phyloP scores from a whole-genome alignment of 2,797 vertebrate genomes.

The Poeciliopsis gracilis region DNA sequence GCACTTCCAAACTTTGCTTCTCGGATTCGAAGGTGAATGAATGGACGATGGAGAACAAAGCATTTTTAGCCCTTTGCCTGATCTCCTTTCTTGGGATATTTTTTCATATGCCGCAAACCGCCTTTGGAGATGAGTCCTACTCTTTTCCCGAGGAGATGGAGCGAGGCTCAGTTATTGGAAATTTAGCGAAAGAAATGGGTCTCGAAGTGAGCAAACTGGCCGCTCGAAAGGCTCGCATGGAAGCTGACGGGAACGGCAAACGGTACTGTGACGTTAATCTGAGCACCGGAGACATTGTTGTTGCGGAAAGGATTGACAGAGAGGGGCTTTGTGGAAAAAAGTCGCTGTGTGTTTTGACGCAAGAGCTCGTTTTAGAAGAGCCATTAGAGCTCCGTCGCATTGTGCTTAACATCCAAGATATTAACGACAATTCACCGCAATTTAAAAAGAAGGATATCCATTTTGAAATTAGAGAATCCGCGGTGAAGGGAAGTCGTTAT shows the following conservation, averaged over 20 bases:
- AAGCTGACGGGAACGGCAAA: constrained; percentile 18
- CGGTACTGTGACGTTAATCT: constrained; percentile 43
- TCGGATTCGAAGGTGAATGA: too few species aligned
- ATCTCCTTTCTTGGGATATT: not conserved
- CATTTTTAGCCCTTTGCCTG: not conserved
- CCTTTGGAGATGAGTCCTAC: constrained; percentile 43
- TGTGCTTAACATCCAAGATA: constrained; percentile 68
- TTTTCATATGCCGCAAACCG: not conserved
- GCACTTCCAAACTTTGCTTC: not conserved
- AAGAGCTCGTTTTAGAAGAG: constrained; percentile 75
- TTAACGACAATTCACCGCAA: constrained; percentile 78
- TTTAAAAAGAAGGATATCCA: constrained; percentile 26
- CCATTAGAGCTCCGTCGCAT: constrained; percentile 38
- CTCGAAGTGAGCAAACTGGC: constrained; percentile 34
- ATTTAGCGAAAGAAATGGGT: constrained; percentile 60
- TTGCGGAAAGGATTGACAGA: constrained; percentile 54
- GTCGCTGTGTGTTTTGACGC: constrained; percentile 56
- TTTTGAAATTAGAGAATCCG: constrained; percentile 57
- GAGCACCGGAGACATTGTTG: constrained; percentile 41
- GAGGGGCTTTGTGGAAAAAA: constrained; percentile 61
- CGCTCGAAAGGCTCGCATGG: constrained; percentile 35
- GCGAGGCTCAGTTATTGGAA: constrained; percentile 52
- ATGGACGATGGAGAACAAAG: constrained; percentile 29
- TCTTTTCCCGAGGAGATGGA: constrained; percentile 52
- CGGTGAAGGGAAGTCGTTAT: constrained; percentile 56